phyloP scores from a whole-genome alignment of 2,113 vertebrate genomes.

The Thomomys bottae region DNA sequence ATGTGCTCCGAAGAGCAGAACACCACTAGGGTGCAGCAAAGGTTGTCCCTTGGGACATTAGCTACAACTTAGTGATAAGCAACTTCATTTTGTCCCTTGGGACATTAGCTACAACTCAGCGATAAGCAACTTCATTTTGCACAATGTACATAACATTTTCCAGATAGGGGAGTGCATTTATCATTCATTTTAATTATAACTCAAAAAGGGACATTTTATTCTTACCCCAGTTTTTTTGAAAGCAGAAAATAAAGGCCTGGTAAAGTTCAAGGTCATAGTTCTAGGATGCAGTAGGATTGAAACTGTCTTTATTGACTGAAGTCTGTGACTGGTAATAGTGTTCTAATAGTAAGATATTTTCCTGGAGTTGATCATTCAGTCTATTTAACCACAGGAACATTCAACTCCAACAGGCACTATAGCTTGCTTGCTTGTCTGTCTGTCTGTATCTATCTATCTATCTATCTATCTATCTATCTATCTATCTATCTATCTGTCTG shows the following conservation, averaged over 20 bases:
- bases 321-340: not conserved
- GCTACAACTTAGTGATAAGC: not conserved
- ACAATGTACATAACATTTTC: not conserved
- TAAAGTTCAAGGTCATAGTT: not conserved
- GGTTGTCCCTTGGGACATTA: not conserved
- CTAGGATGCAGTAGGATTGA: not conserved
- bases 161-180: not conserved
- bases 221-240: not conserved
- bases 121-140: not conserved
- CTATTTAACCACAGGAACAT: not conserved
- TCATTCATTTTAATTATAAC: conserved; percentile 5
- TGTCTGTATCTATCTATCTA: too few relatives aligned
- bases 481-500: too few relatives aligned
- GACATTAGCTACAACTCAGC: not conserved
- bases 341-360: not conserved
- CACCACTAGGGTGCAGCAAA: conserved; percentile 54
- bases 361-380: not conserved
- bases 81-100: too few relatives aligned
- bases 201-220: not conserved
- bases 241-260: not conserved
- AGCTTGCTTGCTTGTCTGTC: not conserved
- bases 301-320: not conserved
- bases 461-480: too few relatives aligned
- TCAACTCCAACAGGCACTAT: not conserved
- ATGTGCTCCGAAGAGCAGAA: not conserved